Evolutionary conservation across 2,888 invertebrate genomes (phyloP), one percentile per base, ranked within the genome.

Genomic region (Fragum fragum): DNA sequence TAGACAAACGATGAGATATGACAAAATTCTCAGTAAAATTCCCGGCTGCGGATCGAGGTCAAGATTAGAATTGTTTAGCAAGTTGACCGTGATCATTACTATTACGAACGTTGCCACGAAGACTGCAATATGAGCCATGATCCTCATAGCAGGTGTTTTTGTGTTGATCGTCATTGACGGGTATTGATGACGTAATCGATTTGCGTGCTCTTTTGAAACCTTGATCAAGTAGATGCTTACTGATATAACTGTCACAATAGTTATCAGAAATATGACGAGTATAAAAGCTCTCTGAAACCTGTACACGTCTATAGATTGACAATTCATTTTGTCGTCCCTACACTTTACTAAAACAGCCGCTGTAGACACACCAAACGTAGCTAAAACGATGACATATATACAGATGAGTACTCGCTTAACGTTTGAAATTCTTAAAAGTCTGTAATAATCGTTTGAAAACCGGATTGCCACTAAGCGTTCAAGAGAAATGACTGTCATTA

Each of bases 401-500:
- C 59, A 7, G 23, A 59, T 59, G 1, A 59, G 23, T 7, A 26
- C 16, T 11, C 59, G 26, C 16, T 11, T 29, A 14, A 59, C 59
- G 11, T 59, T 26, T 59, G 59, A 59, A 9, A 26, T 7, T 0
- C 23, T 23, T 14, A 59, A 18, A 3, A 59, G 28, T 6, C 18
- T 23, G 59, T 59, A 59, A 29, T 59, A 59, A 29, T 11, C 26
- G 6, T 9, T 59, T 26, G 59, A 28, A 59, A 59, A 59, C 0
- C 59, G 28, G 3, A 59, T 26, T 3, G 59, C 21, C 59, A 59
- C 59, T 11, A 59, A 26, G 26, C 59, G 59, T 59, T 59, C 59
- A 11, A 59, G 7, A 26, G 59, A 16, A 1, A 59, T 16, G 28
- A 28, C 59, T 16, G 26, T 16, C 59, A 59, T 28, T 5, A 59